Base-by-base conservation (phyloP, 2,888 invertebrate genomes). In the Pardosa pseudoannulata region DNA sequence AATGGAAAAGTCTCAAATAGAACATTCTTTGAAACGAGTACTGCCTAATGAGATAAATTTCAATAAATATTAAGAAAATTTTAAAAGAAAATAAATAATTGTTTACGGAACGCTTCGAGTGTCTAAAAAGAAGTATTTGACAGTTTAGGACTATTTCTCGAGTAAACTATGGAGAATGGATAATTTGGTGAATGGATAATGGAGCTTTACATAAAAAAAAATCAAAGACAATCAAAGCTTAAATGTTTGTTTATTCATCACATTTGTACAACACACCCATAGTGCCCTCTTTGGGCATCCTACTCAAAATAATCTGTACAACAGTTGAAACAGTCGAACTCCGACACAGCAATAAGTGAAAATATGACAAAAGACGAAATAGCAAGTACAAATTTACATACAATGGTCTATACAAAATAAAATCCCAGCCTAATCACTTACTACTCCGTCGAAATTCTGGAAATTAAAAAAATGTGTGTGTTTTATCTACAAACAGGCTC, bases 271-370 rank as follows among this genome's bases (percentile, higher is more conserved):
- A 67, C 28, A 68, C 67, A 80, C 67, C 73, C 65, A 80, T 67
- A 31, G 80, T 72, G 64, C 46, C 73, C 71, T 46, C 16, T 72
- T 64, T 28, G 56, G 50, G 64, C 64, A 74, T 74, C 64, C 73
- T 80, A 80, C 80, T 73, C 80, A 80, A 80, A 80, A 80, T 73
- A 80, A 64, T 80, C 73, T 80, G 27, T 80, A 80, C 80, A 80
- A 11, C 32, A 67, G 64, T 72, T 64, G 41, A 1, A 41, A 28
- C 65, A 70, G 62, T 72, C 65, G 65, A 31, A 64, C 64, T 79
- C 31, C 19, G 36, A 46, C n/a, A 46, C 16, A 79, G 31, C 79
- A 62, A 41, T 64, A 16, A 28, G 39, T 62, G 78, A 79, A 68
- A 74, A 68, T 23, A 73, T 72, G 23, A 56, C 27, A 32, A 46